Evolutionary conservation across 2,888 invertebrate genomes (phyloP).

Genomic region (Chelonus formosanus): DNA sequence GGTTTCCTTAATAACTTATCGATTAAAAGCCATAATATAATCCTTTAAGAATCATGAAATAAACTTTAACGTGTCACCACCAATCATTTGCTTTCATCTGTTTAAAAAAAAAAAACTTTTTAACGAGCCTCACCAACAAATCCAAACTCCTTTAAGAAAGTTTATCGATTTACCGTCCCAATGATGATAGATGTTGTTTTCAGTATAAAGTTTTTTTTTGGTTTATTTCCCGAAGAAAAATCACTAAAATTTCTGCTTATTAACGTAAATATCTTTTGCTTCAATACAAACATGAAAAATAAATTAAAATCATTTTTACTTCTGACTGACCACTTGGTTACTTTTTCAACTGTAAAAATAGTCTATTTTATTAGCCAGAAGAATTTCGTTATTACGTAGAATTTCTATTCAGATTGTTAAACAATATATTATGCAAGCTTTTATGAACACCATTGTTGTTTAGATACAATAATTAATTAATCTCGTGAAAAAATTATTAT

Average conservation of each 20-base stretch:
- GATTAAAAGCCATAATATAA: slow-evolving; percentile 38
- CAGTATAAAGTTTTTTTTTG: slow-evolving; percentile 5
- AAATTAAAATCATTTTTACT: no score
- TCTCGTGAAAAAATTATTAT: no score
- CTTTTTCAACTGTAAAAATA: no score
- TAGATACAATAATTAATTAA: no score
- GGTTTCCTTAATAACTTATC: slow-evolving; percentile 10
- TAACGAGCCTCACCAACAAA: slow-evolving; percentile 18
- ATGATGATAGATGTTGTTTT: slow-evolving; percentile 39
- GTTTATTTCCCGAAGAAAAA: background rate
- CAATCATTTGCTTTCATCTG: slow-evolving; percentile 28
- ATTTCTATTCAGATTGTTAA: no score
- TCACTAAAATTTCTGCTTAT: background rate
- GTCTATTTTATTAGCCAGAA: no score
- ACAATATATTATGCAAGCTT: no score
- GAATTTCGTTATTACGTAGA: no score
- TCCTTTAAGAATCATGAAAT: slow-evolving; percentile 46
- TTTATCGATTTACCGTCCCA: slow-evolving; percentile 39
- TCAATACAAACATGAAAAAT: no score
- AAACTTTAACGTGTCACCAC: slow-evolving; percentile 39
- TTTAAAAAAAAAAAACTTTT: slow-evolving; percentile 16
- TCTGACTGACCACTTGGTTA: no score
- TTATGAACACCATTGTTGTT: no score
- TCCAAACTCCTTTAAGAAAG: background rate
- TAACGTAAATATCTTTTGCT: background rate